These are phyloP conservation scores for Xylota sylvarum DNA, from an alignment of 2,888 invertebrate species.

Conservation along the genomic window DNA sequence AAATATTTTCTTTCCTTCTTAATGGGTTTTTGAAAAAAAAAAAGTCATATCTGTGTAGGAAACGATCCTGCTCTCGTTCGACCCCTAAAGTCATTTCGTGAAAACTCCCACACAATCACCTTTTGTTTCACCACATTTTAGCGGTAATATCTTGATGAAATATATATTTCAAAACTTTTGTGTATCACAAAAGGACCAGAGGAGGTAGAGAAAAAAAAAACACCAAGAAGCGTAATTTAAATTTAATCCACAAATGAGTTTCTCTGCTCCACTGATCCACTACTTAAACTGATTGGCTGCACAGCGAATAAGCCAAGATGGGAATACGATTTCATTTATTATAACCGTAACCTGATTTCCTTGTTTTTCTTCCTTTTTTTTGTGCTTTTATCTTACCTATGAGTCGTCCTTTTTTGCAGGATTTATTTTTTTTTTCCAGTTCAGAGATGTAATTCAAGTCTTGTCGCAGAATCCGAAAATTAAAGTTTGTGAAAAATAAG, in stretches of 20 bases:
- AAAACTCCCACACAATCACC: not conserved
- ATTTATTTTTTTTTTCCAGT: slow-evolving; percentile 26
- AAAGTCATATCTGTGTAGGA: too few species aligned
- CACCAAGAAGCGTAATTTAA: not conserved
- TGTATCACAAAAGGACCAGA: too few species aligned
- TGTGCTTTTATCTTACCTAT: slow-evolving; percentile 16
- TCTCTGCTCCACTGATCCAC: slow-evolving; percentile 11
- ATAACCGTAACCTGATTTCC: slow-evolving; percentile 47
- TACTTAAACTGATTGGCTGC: slow-evolving; percentile 43
- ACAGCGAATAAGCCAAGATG: not conserved
- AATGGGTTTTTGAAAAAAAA: too few species aligned
- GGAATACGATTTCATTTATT: slow-evolving; percentile 46
- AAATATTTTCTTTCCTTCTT: too few species aligned
- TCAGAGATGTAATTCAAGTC: slow-evolving; percentile 45
- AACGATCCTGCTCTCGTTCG: too few species aligned
- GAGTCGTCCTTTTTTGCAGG: not conserved
- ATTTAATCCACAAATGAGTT: slow-evolving; percentile 14
- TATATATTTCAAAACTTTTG: not conserved
- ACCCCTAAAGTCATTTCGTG: too few species aligned
- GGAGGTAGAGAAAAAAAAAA: not conserved
- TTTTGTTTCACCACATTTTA: not conserved
- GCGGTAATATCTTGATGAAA: not conserved
- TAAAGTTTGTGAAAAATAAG: slow-evolving; percentile 60
- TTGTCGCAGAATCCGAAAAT: slow-evolving; percentile 49
- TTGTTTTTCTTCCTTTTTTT: slow-evolving; percentile 19